phyloP scores from a whole-genome alignment of 2,888 invertebrate species.

The Dione juno region DNA sequence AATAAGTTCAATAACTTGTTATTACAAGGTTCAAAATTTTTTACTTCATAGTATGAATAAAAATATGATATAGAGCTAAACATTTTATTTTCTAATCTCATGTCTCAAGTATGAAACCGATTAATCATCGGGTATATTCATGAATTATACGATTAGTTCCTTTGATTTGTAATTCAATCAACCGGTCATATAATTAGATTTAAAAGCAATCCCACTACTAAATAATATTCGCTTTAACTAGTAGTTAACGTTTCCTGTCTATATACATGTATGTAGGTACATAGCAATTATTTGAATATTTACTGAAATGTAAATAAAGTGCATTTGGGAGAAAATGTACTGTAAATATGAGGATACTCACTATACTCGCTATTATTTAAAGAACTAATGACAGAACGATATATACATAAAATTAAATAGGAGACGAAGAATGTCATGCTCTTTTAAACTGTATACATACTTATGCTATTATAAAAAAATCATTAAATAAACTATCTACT shows the following conservation, averaged over 20 bases:
- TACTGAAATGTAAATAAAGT: too few relatives aligned
- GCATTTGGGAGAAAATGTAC: too few relatives aligned
- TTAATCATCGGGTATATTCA: slow-evolving; percentile 30
- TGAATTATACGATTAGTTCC: slow-evolving; percentile 29
- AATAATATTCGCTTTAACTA: slow-evolving; percentile 32
- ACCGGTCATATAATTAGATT: slow-evolving; percentile 37
- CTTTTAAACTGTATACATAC: too few relatives aligned
- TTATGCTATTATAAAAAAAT: too few relatives aligned
- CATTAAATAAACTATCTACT: too few relatives aligned
- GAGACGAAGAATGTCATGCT: too few relatives aligned
- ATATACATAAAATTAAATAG: too few relatives aligned
- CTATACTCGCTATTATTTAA: too few relatives aligned
- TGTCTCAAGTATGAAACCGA: slow-evolving; percentile 21
- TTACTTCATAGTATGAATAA: neutral
- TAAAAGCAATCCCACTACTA: slow-evolving; percentile 27
- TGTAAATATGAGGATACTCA: too few relatives aligned
- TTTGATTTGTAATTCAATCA: slow-evolving; percentile 41
- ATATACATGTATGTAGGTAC: too few relatives aligned
- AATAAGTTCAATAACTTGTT: neutral
- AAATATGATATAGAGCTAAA: neutral
- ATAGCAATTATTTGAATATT: neutral
- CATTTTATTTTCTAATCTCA: slow-evolving; percentile 28
- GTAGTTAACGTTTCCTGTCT: slow-evolving; percentile 21
- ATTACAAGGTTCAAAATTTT: neutral
- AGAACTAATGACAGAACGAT: too few relatives aligned